phyloP scores from a whole-genome alignment of 2,888 invertebrate genomes.

The Prosapia bicincta region DNA sequence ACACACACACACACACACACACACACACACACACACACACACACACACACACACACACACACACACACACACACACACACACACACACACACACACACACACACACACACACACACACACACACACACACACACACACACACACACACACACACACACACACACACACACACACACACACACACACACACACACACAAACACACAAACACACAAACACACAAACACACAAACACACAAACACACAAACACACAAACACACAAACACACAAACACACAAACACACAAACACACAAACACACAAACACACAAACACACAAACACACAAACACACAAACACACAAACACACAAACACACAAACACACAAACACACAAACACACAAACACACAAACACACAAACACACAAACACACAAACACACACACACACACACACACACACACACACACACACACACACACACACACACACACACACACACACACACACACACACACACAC shows the following conservation, averaged over 20 bases:
- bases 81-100: neutral
- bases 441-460: neutral
- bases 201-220: no score
- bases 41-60: neutral
- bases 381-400: neutral
- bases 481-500: slow-evolving; percentile 1
- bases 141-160: neutral
- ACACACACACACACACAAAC: no score
- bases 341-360: neutral
- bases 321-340: neutral
- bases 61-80: neutral
- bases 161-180: no score
- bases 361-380: neutral
- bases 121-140: neutral
- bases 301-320: neutral
- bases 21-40: neutral
- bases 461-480: neutral
- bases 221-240: neutral
- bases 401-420: neutral
- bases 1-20: slow-evolving; percentile 5
- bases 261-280: neutral
- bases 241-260: neutral
- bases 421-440: neutral
- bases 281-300: neutral
- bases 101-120: slow-evolving; percentile 1